Evolutionary conservation across 2,888 invertebrate genomes (phyloP).

Genomic region (Arenicola marina): DNA sequence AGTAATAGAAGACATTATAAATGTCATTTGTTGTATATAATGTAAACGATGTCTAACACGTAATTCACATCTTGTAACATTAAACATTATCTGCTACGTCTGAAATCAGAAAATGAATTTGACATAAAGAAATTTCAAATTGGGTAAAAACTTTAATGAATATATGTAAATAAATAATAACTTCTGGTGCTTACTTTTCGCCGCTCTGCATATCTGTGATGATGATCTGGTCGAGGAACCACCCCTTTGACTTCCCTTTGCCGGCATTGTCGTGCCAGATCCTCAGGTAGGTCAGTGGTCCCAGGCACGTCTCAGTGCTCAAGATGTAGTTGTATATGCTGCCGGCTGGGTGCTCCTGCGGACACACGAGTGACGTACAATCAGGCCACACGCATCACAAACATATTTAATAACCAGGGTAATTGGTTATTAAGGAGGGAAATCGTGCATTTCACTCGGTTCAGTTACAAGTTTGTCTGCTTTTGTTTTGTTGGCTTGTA

Average conservation of each 20-base stretch:
- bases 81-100: too few species aligned
- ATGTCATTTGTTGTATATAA: too few species aligned
- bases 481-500: not conserved
- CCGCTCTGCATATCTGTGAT: slow-evolving; percentile 58
- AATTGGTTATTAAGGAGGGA: not conserved
- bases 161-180: too few species aligned
- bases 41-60: too few species aligned
- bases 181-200: slow-evolving; percentile 43
- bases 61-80: too few species aligned
- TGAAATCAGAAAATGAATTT: too few species aligned
- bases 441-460: not conserved
- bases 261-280: slow-evolving; percentile 61
- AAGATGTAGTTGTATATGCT: slow-evolving; percentile 58
- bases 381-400: not conserved
- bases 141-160: too few species aligned
- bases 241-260: slow-evolving; percentile 49
- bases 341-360: slow-evolving; percentile 50
- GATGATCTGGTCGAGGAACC: slow-evolving; percentile 58
- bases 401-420: slow-evolving; percentile 3
- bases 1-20: too few species aligned
- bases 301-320: slow-evolving; percentile 53
- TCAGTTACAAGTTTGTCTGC: too few species aligned
- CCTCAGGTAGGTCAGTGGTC: slow-evolving; percentile 54
- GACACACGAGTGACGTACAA: too few species aligned
- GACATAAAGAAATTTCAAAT: too few species aligned